Percentiles rank a stretch among this genome's conserved stretches.
phyloP scores from a whole-genome alignment of 2,888 invertebrate genomes.

The Cosmorhoe ocellata region DNA sequence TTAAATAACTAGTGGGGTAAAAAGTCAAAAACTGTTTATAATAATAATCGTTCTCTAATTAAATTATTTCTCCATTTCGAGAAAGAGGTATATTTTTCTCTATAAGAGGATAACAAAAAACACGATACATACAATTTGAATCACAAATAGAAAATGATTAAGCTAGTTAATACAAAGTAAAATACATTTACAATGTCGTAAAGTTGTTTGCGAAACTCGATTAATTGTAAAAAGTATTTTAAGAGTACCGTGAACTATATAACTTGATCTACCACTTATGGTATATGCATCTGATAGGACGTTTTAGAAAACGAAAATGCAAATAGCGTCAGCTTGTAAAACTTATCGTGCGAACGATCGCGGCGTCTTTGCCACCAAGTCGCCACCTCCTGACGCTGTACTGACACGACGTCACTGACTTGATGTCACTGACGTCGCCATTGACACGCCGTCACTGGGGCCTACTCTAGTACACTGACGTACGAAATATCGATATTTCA shows the following conservation, averaged over 20 bases:
- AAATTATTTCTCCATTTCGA: too few relatives aligned
- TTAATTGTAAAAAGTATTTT: constrained; percentile 15
- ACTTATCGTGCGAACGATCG: constrained; percentile 61
- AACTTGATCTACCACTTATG: constrained; percentile 39
- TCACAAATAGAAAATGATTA: constrained; percentile 16
- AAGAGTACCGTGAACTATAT: constrained; percentile 34
- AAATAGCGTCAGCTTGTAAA: constrained; percentile 66
- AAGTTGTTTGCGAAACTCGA: constrained; percentile 24
- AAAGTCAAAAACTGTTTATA: too few relatives aligned
- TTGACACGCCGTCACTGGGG: constrained; percentile 35
- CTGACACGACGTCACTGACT: constrained; percentile 24
- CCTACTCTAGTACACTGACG: constrained; percentile 37
- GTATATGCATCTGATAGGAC: constrained; percentile 46
- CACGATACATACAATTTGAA: constrained; percentile 1
- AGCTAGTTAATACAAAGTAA: constrained; percentile 10
- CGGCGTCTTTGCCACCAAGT: constrained; percentile 44
- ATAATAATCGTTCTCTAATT: too few relatives aligned
- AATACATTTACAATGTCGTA: constrained; percentile 33
- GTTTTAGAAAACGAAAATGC: constrained; percentile 60
- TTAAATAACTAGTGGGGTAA: too few relatives aligned
- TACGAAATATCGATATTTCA: too few relatives aligned
- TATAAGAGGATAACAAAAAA: too few relatives aligned
- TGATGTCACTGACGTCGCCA: constrained; percentile 32
- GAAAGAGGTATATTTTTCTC: too few relatives aligned
- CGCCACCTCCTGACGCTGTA: constrained; percentile 18